Percentiles rank a stretch among this genome's conserved stretches.
phyloP scores from a whole-genome alignment of 2,888 invertebrate species.

The Apamea sordens region DNA sequence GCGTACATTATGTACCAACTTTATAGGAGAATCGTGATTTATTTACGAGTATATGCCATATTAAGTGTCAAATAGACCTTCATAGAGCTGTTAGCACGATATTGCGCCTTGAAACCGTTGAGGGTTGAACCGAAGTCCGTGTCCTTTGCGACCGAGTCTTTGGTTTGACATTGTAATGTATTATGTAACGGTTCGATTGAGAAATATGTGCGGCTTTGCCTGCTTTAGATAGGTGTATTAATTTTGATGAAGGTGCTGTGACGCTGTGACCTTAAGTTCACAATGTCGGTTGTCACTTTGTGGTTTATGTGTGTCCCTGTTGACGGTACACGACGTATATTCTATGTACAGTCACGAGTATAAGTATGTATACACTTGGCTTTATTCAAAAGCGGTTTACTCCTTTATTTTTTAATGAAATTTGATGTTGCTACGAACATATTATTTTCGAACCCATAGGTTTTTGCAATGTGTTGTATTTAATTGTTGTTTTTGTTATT shows the following conservation, averaged over 20 bases:
- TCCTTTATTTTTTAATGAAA: too few relatives aligned
- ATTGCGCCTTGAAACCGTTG: slow-evolving; percentile 66
- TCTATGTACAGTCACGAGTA: too few relatives aligned
- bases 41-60: slow-evolving; percentile 64
- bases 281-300: slow-evolving; percentile 26
- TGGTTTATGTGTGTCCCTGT: neutral
- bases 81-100: slow-evolving; percentile 64
- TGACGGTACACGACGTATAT: neutral
- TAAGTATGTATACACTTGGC: too few relatives aligned
- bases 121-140: slow-evolving; percentile 50
- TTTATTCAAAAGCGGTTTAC: too few relatives aligned
- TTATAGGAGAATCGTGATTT: slow-evolving; percentile 73
- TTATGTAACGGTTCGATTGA: slow-evolving; percentile 50
- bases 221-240: slow-evolving; percentile 30
- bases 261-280: slow-evolving; percentile 34
- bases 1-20: slow-evolving; percentile 46
- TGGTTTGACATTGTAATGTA: slow-evolving; percentile 44
- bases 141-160: slow-evolving; percentile 59
- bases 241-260: slow-evolving; percentile 27
- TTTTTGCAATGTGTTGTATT: too few relatives aligned
- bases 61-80: slow-evolving; percentile 78
- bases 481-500: too few relatives aligned
- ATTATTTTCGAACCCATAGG: too few relatives aligned
- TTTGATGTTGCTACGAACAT: too few relatives aligned
- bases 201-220: slow-evolving; percentile 42